These are phyloP conservation scores for Pelecanoides urinatrix DNA, from an alignment of 2,113 vertebrate species.

Conservation along the genomic window DNA sequence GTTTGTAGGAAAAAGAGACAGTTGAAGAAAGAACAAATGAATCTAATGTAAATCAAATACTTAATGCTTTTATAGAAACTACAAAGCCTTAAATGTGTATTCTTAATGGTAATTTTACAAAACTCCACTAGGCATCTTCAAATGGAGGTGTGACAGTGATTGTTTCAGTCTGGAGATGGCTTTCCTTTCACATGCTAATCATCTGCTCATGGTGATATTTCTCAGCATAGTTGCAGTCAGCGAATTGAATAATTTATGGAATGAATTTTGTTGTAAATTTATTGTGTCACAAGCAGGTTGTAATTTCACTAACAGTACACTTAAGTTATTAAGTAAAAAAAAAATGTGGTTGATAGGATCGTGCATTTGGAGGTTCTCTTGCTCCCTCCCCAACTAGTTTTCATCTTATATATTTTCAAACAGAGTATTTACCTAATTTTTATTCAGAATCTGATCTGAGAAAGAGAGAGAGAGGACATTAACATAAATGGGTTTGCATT, in stretches of 20 bases:
- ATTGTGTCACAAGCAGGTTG: constrained; percentile 87
- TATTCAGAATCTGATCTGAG: constrained; percentile 77
- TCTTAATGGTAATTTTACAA: constrained; percentile 81
- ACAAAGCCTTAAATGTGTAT: constrained; percentile 78
- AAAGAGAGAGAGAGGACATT: constrained; percentile 66
- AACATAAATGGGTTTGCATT: constrained; percentile 80
- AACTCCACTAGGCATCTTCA: constrained; percentile 76
- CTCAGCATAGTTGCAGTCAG: constrained; percentile 75
- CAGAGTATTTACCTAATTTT: constrained; percentile 79
- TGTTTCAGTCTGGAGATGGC: constrained; percentile 76
- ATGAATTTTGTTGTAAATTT: constrained; percentile 85
- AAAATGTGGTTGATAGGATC: constrained; percentile 72
- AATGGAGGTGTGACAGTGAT: constrained; percentile 82
- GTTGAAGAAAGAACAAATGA: constrained; percentile 82
- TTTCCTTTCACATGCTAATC: constrained; percentile 87
- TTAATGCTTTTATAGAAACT: constrained; percentile 79
- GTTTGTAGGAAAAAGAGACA: constrained; percentile 71
- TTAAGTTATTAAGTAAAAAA: constrained; percentile 86
- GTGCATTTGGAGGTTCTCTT: constrained; percentile 67
- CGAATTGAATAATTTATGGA: constrained; percentile 87
- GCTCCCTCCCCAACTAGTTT: constrained; percentile 62
- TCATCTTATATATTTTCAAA: constrained; percentile 83
- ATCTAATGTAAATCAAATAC: constrained; percentile 82
- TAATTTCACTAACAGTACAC: constrained; percentile 88
- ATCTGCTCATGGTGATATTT: constrained; percentile 78